phyloP scores from a whole-genome alignment of 2,797 vertebrate genomes.

The Urosaurus nigricauda region DNA sequence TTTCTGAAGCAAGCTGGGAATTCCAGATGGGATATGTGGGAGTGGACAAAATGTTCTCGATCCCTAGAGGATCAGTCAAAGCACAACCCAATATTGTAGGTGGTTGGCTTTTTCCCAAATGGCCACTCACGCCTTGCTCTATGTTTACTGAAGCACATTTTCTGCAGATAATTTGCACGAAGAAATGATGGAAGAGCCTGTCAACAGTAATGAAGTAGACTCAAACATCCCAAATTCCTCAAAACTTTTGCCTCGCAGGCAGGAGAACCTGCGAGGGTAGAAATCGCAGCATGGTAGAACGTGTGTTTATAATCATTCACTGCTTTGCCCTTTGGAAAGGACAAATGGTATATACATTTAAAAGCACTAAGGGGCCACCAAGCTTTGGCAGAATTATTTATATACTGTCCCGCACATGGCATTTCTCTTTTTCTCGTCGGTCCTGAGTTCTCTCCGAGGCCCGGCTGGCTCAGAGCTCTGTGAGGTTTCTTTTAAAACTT shows the following conservation, averaged over 20 bases:
- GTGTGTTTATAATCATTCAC: slow-evolving; percentile 24
- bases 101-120: no score
- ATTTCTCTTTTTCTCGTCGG: slow-evolving; percentile 23
- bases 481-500: not conserved
- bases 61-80: not conserved
- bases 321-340: slow-evolving; percentile 32
- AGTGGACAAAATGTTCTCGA: no score
- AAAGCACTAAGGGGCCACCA: slow-evolving; percentile 5
- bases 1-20: not conserved
- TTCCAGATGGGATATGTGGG: not conserved
- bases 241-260: not conserved
- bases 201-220: not conserved
- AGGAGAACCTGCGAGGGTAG: slow-evolving; percentile 4
- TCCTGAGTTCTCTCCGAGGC: slow-evolving; percentile 26
- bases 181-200: not conserved
- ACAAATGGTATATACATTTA: slow-evolving; percentile 41
- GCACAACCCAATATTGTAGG: not conserved
- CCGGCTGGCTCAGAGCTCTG: slow-evolving; percentile 7
- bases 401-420: slow-evolving; percentile 39
- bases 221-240: not conserved
- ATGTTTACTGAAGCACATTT: slow-evolving; percentile 16
- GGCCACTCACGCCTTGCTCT: no score
- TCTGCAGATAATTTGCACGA: not conserved
- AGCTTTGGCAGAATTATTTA: not conserved
- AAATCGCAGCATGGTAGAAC: not conserved